phyloP scores from a whole-genome alignment of 2,113 vertebrate species.

The Thunnus maccoyii region DNA sequence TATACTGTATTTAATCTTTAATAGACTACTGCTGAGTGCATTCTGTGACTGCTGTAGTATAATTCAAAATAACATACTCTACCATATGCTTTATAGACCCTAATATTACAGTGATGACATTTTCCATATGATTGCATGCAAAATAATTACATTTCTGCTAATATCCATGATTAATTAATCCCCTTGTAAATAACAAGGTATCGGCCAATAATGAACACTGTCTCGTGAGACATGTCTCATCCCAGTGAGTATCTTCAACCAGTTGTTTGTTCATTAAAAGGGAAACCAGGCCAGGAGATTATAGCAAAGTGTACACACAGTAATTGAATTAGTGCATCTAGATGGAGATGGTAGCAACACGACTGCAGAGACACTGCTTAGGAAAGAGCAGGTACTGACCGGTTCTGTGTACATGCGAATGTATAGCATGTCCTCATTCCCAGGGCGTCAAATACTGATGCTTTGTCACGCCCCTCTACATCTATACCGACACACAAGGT shows the following conservation, averaged over 20 bases:
- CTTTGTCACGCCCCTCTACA: too few relatives aligned
- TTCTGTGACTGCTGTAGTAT: background rate
- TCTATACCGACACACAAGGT: too few relatives aligned
- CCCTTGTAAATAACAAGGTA: slow-evolving; percentile 22
- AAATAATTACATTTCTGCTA: slow-evolving; percentile 38
- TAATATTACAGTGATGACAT: slow-evolving; percentile 23
- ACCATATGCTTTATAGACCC: slow-evolving; percentile 28
- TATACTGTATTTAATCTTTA: slow-evolving; percentile 42
- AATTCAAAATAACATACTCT: slow-evolving; percentile 9
- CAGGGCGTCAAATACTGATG: too few relatives aligned
- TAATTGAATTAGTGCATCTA: slow-evolving; percentile 58
- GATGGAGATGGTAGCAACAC: slow-evolving; percentile 1
- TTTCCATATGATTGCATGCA: slow-evolving; percentile 24
- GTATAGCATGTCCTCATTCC: background rate
- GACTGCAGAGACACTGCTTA: background rate
- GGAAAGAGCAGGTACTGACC: slow-evolving; percentile 2
- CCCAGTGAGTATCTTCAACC: background rate
- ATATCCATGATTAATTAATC: slow-evolving; percentile 32
- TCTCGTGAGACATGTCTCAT: slow-evolving; percentile 20
- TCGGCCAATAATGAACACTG: slow-evolving; percentile 7
- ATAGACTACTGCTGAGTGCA: background rate
- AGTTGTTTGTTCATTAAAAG: slow-evolving; percentile 45
- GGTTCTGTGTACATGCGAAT: slow-evolving; percentile 15
- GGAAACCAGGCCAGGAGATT: slow-evolving; percentile 38
- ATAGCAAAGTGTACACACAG: slow-evolving; percentile 36